A percentile compares a stretch with the other conserved stretches of the same genome.
Conservation (phyloP, 2,888 invertebrate genomes). For the Caenorhabditis sp. region DNA sequence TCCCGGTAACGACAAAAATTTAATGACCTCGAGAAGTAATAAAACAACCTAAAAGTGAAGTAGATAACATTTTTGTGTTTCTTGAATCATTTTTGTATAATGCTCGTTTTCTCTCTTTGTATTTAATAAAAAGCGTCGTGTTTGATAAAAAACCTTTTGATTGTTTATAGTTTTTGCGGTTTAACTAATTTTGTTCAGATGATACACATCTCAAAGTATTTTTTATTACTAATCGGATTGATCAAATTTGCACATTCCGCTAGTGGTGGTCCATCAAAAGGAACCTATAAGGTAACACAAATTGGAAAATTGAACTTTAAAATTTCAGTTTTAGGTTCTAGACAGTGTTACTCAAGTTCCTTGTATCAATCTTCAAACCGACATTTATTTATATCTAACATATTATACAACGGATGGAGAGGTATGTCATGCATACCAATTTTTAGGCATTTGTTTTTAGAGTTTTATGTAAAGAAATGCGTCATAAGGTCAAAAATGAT, state of each 20-base stretch:
- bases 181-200: background rate
- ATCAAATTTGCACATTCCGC: background rate
- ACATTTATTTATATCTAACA: constrained; percentile 44
- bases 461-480: no score
- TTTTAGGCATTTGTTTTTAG: background rate
- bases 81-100: background rate
- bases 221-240: background rate
- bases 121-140: background rate
- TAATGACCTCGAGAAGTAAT: no score
- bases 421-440: background rate
- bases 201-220: background rate
- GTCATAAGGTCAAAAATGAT: background rate
- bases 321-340: constrained; percentile 21
- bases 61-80: constrained; percentile 2
- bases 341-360: constrained; percentile 17
- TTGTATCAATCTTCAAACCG: constrained; percentile 37
- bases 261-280: constrained; percentile 20
- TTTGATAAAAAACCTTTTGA: background rate
- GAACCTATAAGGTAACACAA: constrained; percentile 24
- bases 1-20: no score
- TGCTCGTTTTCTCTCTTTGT: background rate
- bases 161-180: background rate
- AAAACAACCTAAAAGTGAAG: background rate
- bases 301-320: background rate
- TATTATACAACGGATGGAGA: constrained; percentile 28